Conservation (phyloP, 2,113 vertebrate species). For the Ictalurus punctatus region DNA sequence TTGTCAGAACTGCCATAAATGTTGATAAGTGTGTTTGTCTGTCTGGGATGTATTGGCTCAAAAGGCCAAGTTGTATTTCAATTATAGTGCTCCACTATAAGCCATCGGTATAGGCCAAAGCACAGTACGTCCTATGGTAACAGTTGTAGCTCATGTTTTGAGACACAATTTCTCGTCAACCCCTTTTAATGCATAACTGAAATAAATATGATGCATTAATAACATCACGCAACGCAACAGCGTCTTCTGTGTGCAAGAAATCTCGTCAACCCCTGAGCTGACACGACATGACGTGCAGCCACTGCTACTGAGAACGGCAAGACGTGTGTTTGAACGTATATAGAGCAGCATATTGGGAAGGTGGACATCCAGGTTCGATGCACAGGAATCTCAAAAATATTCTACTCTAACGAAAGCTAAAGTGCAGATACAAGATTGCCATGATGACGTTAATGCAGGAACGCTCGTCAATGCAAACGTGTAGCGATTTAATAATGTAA, state of each 20-base stretch:
- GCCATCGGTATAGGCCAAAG: not conserved
- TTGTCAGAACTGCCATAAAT: not conserved
- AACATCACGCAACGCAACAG: too few relatives aligned
- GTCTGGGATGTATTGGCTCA: not conserved
- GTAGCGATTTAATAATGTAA: not conserved
- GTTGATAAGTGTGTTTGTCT: not conserved
- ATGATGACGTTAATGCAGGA: not conserved
- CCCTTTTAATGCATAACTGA: not conserved
- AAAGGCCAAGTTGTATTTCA: conserved; percentile 10
- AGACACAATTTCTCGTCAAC: conserved; percentile 15
- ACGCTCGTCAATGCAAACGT: not conserved
- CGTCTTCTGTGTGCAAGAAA: not conserved
- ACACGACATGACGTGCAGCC: too few relatives aligned
- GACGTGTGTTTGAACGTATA: not conserved
- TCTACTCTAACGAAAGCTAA: not conserved
- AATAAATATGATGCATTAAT: too few relatives aligned
- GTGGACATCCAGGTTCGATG: not conserved
- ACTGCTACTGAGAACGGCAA: not conserved
- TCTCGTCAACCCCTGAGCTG: not conserved
- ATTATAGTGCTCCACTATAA: not conserved
- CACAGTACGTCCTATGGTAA: not conserved
- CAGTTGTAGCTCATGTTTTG: not conserved
- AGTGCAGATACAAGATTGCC: not conserved
- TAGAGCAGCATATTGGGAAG: not conserved
- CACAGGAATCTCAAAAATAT: not conserved